Percentiles rank a stretch among this genome's conserved stretches.
phyloP scores from a whole-genome alignment of 2,888 invertebrate genomes.

The Cataglyphis rosenhaueri region DNA sequence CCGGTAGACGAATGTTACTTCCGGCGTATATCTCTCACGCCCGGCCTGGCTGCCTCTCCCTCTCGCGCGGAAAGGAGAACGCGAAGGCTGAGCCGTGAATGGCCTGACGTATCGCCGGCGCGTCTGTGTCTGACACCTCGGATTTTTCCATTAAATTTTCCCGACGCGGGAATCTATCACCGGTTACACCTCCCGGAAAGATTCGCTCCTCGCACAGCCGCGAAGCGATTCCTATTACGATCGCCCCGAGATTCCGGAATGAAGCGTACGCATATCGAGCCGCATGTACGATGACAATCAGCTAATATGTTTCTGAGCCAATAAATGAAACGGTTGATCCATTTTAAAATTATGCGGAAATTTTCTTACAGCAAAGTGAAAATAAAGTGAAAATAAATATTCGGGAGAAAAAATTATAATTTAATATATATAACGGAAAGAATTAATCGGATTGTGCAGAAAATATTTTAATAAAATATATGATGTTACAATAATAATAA shows the following conservation, averaged over 20 bases:
- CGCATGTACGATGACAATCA: conserved; percentile 36
- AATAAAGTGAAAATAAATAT: not conserved
- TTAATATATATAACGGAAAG: not conserved
- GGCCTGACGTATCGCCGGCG: conserved; percentile 84
- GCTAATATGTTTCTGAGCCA: conserved; percentile 25
- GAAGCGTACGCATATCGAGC: conserved; percentile 64
- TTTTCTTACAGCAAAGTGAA: not conserved
- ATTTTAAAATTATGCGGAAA: not conserved
- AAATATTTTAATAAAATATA: too few relatives aligned
- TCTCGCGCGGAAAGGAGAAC: conserved; percentile 68
- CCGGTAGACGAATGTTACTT: conserved; percentile 66
- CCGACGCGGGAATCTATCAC: conserved; percentile 84
- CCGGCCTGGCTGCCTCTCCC: conserved; percentile 28
- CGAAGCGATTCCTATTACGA: conserved; percentile 81
- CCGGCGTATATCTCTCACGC: conserved; percentile 62
- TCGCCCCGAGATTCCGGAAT: conserved; percentile 71
- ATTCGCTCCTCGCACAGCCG: conserved; percentile 70
- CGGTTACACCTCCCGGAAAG: conserved; percentile 79
- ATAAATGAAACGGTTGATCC: conserved; percentile 24
- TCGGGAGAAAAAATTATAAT: not conserved
- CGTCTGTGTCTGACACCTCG: conserved; percentile 84
- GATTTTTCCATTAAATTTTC: conserved; percentile 85
- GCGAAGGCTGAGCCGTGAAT: conserved; percentile 78
- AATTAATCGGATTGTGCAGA: not conserved
- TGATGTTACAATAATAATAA: not conserved